Conservation (phyloP, 2,797 vertebrate species). For the Adrianichthys oophorus region DNA sequence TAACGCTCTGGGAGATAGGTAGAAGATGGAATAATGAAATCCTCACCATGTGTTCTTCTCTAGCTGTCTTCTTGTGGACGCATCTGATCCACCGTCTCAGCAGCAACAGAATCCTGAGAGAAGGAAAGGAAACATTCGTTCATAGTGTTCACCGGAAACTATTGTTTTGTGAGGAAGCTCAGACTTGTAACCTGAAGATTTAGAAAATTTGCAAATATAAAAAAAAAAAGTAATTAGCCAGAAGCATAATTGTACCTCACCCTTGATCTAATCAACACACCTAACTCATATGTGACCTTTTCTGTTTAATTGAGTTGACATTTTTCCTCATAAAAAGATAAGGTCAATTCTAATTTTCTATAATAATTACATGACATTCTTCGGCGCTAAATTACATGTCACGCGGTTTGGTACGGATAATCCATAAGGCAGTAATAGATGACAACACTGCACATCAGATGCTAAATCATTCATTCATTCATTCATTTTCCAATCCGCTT, state of each 20-base stretch:
- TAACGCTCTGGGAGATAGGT: slow-evolving; percentile 11
- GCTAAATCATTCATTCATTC: no score
- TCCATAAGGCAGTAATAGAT: slow-evolving; percentile 41
- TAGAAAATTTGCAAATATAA: slow-evolving; percentile 1
- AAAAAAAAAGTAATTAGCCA: slow-evolving; percentile 20
- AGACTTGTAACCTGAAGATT: slow-evolving; percentile 16
- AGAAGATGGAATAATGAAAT: slow-evolving; percentile 8
- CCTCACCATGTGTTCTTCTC: slow-evolving; percentile 49
- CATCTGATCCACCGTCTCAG: slow-evolving; percentile 50
- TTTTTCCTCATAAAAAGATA: slow-evolving; percentile 18
- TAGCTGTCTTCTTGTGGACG: slow-evolving; percentile 72
- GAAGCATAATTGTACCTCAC: slow-evolving; percentile 32
- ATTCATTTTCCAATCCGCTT: no score
- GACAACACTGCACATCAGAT: slow-evolving; percentile 20
- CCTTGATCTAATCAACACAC: slow-evolving; percentile 50
- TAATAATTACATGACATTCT: slow-evolving; percentile 28
- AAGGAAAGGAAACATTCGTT: slow-evolving; percentile 3
- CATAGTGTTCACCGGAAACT: slow-evolving; percentile 6
- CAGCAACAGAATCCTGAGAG: slow-evolving; percentile 44
- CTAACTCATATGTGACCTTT: slow-evolving; percentile 57
- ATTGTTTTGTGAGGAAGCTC: background rate
- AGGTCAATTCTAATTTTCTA: slow-evolving; percentile 30
- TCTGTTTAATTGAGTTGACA: slow-evolving; percentile 52
- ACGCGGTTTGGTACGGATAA: slow-evolving; percentile 33
- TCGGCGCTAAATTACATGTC: slow-evolving; percentile 24